phyloP scores from a whole-genome alignment of 2,113 vertebrate species.

The Plestiodon gilberti region DNA sequence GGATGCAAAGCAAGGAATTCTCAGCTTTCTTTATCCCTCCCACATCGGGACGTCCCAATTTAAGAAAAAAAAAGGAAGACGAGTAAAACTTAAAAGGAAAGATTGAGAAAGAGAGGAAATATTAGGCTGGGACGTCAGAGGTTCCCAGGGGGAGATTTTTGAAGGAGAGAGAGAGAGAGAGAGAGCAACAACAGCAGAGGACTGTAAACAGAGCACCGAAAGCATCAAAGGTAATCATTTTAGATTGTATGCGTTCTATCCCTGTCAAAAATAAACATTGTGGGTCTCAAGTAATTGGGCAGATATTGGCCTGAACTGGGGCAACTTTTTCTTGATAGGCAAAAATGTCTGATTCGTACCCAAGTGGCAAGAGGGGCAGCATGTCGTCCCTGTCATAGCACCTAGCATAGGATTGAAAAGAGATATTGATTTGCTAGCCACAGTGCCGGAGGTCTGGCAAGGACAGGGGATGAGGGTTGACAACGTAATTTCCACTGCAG shows the following conservation, averaged over 20 bases:
- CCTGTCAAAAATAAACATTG: background rate
- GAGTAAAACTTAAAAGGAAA: conserved; percentile 22
- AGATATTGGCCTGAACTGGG: background rate
- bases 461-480: background rate
- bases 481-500: background rate
- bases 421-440: background rate
- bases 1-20: background rate
- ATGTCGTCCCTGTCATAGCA: background rate
- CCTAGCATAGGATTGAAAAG: background rate
- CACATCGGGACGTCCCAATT: conserved; percentile 17
- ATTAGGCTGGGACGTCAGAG: conserved; percentile 1
- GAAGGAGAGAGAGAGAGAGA: conserved; percentile 1
- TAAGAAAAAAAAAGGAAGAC: background rate
- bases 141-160: background rate
- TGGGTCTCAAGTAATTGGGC: background rate
- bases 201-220: conserved; percentile 14
- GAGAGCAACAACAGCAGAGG: conserved; percentile 2
- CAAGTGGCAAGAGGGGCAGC: background rate
- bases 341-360: background rate
- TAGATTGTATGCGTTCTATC: background rate
- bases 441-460: background rate
- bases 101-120: conserved; percentile 23
- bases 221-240: conserved; percentile 66
- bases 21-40: conserved; percentile 27
- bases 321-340: background rate